These are phyloP conservation scores for Hyles lineata DNA, from an alignment of 2,888 invertebrate species.

Conservation along the genomic window DNA sequence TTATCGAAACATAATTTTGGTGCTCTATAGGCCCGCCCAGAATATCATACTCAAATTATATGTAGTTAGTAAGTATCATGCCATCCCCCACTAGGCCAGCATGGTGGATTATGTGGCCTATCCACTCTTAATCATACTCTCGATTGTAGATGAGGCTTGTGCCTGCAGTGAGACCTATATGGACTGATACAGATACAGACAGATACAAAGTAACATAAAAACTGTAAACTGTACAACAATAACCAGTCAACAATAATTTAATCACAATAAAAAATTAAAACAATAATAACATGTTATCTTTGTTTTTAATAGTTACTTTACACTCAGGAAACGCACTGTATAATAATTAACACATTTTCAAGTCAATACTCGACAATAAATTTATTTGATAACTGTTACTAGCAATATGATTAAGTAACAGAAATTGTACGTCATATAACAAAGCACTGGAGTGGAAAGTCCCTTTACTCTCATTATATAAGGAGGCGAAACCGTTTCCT, in stretches of 20 bases:
- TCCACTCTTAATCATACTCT: too few relatives aligned
- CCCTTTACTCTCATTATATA: conserved; percentile 47
- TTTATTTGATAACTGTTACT: neutral
- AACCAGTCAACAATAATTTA: neutral
- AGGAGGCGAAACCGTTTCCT: conserved; percentile 54
- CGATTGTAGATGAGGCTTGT: too few relatives aligned
- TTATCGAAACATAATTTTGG: too few relatives aligned
- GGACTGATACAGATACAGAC: neutral
- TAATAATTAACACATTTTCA: conserved; percentile 5
- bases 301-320: neutral
- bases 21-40: too few relatives aligned
- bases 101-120: too few relatives aligned
- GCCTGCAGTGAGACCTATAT: too few relatives aligned
- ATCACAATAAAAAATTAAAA: neutral
- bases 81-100: too few relatives aligned
- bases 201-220: neutral
- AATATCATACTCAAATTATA: too few relatives aligned
- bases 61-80: too few relatives aligned
- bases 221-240: neutral
- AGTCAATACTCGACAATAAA: neutral
- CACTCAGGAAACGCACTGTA: neutral
- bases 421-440: neutral
- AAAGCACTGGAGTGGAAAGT: conserved; percentile 43
- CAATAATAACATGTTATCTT: neutral
- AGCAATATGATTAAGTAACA: neutral